phyloP scores from a whole-genome alignment of 2,888 invertebrate genomes.

The Trisateles emortualis region DNA sequence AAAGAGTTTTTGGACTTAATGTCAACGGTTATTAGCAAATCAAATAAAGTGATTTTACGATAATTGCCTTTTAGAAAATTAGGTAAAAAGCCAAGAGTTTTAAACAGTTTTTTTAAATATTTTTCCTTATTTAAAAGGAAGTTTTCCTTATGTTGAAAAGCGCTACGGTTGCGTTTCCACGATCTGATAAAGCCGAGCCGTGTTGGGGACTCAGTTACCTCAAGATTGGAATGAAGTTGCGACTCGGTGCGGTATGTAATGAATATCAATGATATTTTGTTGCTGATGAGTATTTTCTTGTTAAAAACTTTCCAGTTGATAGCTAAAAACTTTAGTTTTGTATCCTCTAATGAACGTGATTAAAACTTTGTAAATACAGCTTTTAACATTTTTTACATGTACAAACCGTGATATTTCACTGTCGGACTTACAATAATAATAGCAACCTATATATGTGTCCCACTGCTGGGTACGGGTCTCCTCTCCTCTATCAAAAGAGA shows the following conservation, averaged over 20 bases:
- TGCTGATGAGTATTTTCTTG: neutral
- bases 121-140: neutral
- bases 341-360: too few relatives aligned
- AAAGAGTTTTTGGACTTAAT: conserved; percentile 37
- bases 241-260: neutral
- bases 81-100: neutral
- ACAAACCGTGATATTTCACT: too few relatives aligned
- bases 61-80: conserved; percentile 1
- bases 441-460: too few relatives aligned
- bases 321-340: too few relatives aligned
- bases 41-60: conserved; percentile 8
- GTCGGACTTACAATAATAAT: too few relatives aligned
- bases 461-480: too few relatives aligned
- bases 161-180: neutral
- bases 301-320: neutral
- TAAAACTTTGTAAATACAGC: too few relatives aligned
- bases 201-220: neutral
- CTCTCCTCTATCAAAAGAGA: too few relatives aligned
- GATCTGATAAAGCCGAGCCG: neutral
- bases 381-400: too few relatives aligned
- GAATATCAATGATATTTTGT: neutral
- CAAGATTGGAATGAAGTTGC: neutral
- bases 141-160: neutral
- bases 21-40: conserved; percentile 2
- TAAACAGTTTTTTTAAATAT: neutral